Base-by-base conservation (phyloP, 2,797 vertebrate genomes). In the Synaphobranchus kaupii region DNA sequence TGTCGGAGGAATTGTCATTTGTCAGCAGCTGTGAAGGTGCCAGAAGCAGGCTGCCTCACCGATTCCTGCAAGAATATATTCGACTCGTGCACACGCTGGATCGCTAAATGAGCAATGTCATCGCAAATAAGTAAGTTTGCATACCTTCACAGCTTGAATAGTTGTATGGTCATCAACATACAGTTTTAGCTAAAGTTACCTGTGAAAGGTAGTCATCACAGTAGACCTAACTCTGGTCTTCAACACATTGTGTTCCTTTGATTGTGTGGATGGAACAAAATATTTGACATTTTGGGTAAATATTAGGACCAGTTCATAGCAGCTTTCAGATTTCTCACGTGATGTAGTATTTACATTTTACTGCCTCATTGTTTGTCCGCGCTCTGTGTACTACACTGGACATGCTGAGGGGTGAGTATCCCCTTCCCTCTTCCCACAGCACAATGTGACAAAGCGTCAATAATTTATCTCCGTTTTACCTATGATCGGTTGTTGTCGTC, bases 401-500 rank as follows among this genome's bases (percentile, higher is more conserved):
- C 28, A 56, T 31, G 12, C 48, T 44, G 82, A 34, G 7, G n/a
- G 22, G 15, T 20, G 83, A 58, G 20, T n/a, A 22, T 39, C 12
- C 31, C 52, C 52, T 48, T 60, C 58, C 50, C 54, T 4, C 25
- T 78, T 60, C 4, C 60, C 76, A 86, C 48, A 58, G 60, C 87
- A 90, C 88, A 91, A 90, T 92, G 83, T 85, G n/a, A 78, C 39
- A 50, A 56, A 50, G 60, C 12, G 87, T 94, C 63, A 93, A 92
- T 94, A 92, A 93, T 90, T 92, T 60, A 91, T 52, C 48, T 90
- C 58, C 13, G 28, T 84, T 81, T 87, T 87, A 89, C 78, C 71
- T 94, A 91, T 91, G 86, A 92, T 91, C 89, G 83, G 34, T 3
- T 94, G 92, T 95, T 94, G 88, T 91, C 86, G 81, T 87, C 84